phyloP scores from a whole-genome alignment of 2,797 vertebrate species.

The Pristis pectinata region DNA sequence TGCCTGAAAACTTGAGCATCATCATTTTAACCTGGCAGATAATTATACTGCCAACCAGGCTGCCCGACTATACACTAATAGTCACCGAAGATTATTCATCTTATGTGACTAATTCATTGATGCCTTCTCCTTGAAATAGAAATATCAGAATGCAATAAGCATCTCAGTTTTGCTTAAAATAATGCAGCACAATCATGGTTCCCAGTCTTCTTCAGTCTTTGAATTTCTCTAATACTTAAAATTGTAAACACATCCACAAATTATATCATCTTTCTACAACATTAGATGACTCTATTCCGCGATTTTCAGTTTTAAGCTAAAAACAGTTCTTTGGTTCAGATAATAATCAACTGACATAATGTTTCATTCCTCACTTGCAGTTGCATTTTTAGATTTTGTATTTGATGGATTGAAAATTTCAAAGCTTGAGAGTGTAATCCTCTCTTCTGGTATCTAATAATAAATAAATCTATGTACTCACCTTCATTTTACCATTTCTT shows the following conservation, averaged over 20 bases:
- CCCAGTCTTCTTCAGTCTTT: background rate
- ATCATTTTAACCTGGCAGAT: background rate
- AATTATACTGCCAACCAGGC: background rate
- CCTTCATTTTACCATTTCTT: slow-evolving; percentile 94
- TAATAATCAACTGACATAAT: background rate
- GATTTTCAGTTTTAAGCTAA: background rate
- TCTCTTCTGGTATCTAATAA: background rate
- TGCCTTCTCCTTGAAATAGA: background rate
- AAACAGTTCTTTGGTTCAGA: background rate
- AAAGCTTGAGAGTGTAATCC: background rate
- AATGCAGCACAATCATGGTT: background rate
- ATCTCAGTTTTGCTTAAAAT: background rate
- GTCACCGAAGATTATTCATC: background rate
- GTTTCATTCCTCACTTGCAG: background rate
- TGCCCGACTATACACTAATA: background rate
- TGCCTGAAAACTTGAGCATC: background rate
- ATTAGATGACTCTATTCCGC: background rate
- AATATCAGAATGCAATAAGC: background rate
- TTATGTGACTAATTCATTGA: background rate
- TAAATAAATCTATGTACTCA: slow-evolving; percentile 53
- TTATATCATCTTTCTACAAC: background rate
- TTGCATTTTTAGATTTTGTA: background rate
- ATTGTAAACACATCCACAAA: background rate
- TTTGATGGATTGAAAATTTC: background rate
- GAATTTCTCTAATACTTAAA: background rate